Evolutionary conservation across 1,140 invertebrate genomes (phyloP).

Genomic region (Anastrepha ludens): DNA sequence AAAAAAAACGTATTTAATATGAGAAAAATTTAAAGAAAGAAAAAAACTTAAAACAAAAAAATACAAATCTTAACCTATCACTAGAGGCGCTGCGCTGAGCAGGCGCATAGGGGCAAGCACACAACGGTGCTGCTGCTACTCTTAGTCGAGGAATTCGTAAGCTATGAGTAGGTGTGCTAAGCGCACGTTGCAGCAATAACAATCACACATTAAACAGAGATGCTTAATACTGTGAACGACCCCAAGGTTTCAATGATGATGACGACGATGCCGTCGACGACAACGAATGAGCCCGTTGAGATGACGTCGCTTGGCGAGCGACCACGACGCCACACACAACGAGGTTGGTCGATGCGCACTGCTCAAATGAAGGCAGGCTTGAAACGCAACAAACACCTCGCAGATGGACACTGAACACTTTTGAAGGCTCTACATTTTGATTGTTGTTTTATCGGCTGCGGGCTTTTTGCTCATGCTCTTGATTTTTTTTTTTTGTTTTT

Average conservation of each 20-base stretch:
- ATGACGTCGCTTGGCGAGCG: background rate
- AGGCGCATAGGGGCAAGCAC: conserved; percentile 36
- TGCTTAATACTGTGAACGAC: no score
- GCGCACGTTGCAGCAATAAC: background rate
- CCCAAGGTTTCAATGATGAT: no score
- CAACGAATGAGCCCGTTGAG: background rate
- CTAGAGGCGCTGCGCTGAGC: conserved; percentile 39
- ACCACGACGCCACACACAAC: background rate
- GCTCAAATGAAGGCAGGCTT: background rate
- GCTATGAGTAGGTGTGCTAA: conserved; percentile 1
- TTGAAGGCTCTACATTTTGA: no score
- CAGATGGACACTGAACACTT: no score
- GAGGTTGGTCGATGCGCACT: background rate
- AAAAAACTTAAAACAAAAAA: background rate
- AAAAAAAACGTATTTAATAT: background rate
- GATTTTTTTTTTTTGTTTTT: no score
- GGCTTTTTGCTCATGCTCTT: no score
- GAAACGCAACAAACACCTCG: no score
- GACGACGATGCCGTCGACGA: background rate
- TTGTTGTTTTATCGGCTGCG: no score
- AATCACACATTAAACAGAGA: background rate
- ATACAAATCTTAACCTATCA: conserved; percentile 32
- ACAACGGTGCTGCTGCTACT: background rate
- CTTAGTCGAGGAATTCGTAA: background rate
- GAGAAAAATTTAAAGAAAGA: background rate